Evolutionary conservation across 2,888 invertebrate genomes (phyloP).

Genomic region (Pyralis farinalis): DNA sequence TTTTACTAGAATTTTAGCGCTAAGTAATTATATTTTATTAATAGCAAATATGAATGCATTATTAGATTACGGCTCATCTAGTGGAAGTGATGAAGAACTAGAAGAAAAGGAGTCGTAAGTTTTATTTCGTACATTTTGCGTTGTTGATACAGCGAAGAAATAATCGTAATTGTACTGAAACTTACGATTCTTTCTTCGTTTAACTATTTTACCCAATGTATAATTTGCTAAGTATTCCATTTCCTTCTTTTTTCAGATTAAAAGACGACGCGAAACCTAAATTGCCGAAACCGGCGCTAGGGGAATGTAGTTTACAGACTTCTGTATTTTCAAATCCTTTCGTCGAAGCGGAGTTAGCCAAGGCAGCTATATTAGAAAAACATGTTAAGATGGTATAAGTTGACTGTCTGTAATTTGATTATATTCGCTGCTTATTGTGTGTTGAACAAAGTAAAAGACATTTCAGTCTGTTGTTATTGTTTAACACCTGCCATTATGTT

Average conservation of each 20-base stretch:
- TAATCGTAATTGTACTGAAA: too few relatives aligned
- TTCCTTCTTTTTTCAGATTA: slow-evolving; percentile 28
- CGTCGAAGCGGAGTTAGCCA: slow-evolving; percentile 91
- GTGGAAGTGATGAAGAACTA: slow-evolving; percentile 72
- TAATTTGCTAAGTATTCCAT: too few relatives aligned
- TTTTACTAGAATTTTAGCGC: too few relatives aligned
- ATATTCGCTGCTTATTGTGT: not conserved
- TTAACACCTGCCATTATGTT: too few relatives aligned
- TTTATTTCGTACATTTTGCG: too few relatives aligned
- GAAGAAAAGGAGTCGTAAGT: slow-evolving; percentile 58
- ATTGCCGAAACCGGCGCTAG: slow-evolving; percentile 84
- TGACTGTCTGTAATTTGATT: slow-evolving; percentile 49
- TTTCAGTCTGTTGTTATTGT: too few relatives aligned
- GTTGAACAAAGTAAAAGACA: not conserved
- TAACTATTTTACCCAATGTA: too few relatives aligned
- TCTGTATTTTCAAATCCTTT: slow-evolving; percentile 95
- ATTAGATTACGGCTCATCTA: slow-evolving; percentile 83
- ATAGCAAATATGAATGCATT: slow-evolving; percentile 86
- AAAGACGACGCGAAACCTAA: slow-evolving; percentile 51
- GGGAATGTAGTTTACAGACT: slow-evolving; percentile 77
- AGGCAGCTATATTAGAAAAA: slow-evolving; percentile 92
- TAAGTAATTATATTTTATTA: too few relatives aligned
- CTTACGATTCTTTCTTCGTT: too few relatives aligned
- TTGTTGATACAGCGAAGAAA: too few relatives aligned
- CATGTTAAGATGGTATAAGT: slow-evolving; percentile 95